These are phyloP conservation scores for Probaryconus sp. DNA, from an alignment of 1,140 invertebrate genomes.

Conservation along the genomic window DNA sequence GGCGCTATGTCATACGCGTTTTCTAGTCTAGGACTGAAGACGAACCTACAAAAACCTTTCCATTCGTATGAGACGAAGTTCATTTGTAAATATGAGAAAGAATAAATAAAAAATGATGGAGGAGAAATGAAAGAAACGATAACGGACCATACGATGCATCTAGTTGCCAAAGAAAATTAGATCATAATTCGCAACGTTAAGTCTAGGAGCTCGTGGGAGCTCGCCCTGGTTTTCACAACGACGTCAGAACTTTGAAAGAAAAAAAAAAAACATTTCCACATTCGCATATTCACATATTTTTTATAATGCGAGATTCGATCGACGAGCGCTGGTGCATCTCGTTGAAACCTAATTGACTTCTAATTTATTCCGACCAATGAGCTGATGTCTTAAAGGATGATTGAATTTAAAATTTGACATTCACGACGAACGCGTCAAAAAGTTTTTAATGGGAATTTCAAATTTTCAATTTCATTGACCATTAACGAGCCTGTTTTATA, in stretches of 20 bases:
- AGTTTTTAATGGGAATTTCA: conserved; percentile 10
- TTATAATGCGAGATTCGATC: no score
- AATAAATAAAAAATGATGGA: conserved; percentile 17
- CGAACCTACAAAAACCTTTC: conserved; percentile 37
- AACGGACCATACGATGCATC: conserved; percentile 69
- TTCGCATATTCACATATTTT: no score
- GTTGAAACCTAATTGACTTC: no score
- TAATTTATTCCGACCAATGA: no score
- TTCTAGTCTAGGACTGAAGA: conserved; percentile 55
- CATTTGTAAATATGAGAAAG: conserved; percentile 38
- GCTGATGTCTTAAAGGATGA: no score
- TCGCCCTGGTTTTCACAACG: conserved; percentile 29
- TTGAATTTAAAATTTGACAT: no score
- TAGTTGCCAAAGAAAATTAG: conserved; percentile 76
- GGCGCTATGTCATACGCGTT: conserved; percentile 32
- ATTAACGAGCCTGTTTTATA: no score
- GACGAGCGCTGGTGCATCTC: background rate
- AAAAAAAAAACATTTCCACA: no score
- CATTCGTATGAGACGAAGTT: conserved; percentile 43
- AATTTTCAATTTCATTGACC: no score
- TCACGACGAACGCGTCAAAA: no score
- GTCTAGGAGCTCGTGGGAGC: conserved; percentile 14
- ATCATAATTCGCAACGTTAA: conserved; percentile 53
- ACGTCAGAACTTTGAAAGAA: conserved; percentile 13
- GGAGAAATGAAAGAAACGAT: conserved; percentile 55